phyloP scores from a whole-genome alignment of 2,113 vertebrate genomes.

The Rhinopomastus cyanomelas region DNA sequence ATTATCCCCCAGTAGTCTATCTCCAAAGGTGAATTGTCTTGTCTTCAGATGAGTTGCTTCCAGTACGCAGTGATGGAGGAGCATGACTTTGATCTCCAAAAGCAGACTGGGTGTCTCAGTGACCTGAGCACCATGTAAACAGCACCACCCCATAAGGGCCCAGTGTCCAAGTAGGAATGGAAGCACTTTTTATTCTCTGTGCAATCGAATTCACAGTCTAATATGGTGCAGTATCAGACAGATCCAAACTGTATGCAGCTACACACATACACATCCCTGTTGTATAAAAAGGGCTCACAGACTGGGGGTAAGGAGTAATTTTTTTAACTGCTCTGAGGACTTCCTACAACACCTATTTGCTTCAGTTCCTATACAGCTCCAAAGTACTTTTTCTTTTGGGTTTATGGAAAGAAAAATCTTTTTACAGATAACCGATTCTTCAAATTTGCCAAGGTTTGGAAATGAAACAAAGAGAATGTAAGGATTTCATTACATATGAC shows the following conservation, averaged over 20 bases:
- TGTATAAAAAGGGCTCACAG: neutral
- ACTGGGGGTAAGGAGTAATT: neutral
- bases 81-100: neutral
- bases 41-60: neutral
- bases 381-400: neutral
- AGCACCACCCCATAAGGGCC: neutral
- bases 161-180: neutral
- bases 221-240: neutral
- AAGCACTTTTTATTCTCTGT: neutral
- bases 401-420: neutral
- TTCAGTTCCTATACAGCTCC: neutral
- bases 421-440: neutral
- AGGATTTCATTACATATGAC: neutral
- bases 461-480: neutral
- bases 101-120: neutral
- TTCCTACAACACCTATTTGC: neutral
- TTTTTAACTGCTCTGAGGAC: neutral
- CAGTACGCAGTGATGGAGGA: neutral
- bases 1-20: neutral
- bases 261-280: neutral
- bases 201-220: neutral
- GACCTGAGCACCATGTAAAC: neutral
- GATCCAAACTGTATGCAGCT: neutral
- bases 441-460: neutral
- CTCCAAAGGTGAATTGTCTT: neutral